Conservation (phyloP, 1,140 invertebrate genomes). For the Drosophila repleta region DNA sequence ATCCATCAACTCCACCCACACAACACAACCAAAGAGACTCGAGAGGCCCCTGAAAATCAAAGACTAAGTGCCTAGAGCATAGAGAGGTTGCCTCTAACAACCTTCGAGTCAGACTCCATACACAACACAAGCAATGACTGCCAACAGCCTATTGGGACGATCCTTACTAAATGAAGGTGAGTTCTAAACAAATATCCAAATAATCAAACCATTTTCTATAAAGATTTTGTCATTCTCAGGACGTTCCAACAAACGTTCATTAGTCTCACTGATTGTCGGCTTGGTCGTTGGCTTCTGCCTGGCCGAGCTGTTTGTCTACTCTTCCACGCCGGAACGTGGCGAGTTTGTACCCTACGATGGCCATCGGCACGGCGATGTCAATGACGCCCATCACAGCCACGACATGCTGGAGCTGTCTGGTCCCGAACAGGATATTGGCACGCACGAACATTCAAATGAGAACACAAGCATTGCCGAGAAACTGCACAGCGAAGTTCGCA, state of each 20-base stretch:
- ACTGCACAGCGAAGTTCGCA: constrained; percentile 90
- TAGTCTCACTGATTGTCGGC: constrained; percentile 76
- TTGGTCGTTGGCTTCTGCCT: constrained; percentile 78
- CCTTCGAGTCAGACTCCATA: constrained; percentile 32
- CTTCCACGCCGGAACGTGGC: constrained; percentile 59
- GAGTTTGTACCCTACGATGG: constrained; percentile 66
- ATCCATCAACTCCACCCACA: constrained; percentile 20
- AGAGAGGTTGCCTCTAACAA: not conserved
- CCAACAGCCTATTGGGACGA: constrained; percentile 70
- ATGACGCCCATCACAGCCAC: constrained; percentile 87
- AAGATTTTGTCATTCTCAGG: constrained; percentile 19
- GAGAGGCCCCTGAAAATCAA: constrained; percentile 7
- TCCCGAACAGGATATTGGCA: constrained; percentile 84
- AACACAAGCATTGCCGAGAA: constrained; percentile 62
- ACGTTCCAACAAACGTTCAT: constrained; percentile 77
- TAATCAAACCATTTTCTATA: not conserved
- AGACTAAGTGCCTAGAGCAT: constrained; percentile 1
- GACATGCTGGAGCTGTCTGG: constrained; percentile 85
- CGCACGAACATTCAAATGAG: constrained; percentile 80
- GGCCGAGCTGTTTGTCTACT: constrained; percentile 75
- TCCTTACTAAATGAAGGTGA: constrained; percentile 73
- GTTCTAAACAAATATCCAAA: not conserved
- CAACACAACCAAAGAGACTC: constrained; percentile 64
- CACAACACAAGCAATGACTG: constrained; percentile 62
- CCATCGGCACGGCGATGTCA: constrained; percentile 75